Percentiles rank a stretch among this genome's conserved stretches.
Evolutionary conservation across 2,888 invertebrate species (phyloP).

Genomic region (Phragmatobia fuliginosa): DNA sequence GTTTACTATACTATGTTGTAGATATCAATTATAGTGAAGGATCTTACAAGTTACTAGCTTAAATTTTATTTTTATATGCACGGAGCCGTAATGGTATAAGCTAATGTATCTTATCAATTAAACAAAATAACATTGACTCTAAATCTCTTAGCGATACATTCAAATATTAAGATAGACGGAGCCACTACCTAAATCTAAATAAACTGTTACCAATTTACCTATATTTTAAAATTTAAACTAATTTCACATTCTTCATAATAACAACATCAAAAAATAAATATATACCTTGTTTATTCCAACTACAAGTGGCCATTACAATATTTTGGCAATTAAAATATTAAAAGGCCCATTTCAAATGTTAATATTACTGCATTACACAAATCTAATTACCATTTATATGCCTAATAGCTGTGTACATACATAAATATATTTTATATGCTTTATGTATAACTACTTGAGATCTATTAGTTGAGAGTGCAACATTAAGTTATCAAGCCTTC

Average conservation of each 20-base stretch:
- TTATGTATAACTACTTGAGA: not conserved
- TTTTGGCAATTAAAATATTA: constrained; percentile 15
- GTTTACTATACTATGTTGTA: no score
- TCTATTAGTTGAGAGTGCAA: not conserved
- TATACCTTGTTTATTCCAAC: constrained; percentile 8
- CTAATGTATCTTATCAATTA: no score
- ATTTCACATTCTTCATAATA: constrained; percentile 1
- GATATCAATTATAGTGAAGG: no score
- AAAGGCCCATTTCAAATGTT: constrained; percentile 19
- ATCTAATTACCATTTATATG: not conserved
- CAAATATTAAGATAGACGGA: not conserved
- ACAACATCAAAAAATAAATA: constrained; percentile 22
- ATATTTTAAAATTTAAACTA: not conserved
- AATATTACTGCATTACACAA: constrained; percentile 8
- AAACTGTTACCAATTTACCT: not conserved
- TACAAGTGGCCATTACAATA: constrained; percentile 19
- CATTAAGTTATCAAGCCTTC: not conserved
- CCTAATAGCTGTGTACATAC: not conserved
- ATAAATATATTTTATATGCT: not conserved
- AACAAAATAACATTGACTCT: not conserved
- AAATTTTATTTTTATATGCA: no score
- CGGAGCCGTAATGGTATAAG: not conserved
- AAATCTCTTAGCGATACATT: not conserved
- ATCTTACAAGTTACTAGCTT: no score
- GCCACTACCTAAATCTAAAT: not conserved